Evolutionary conservation across 2,888 invertebrate species (phyloP), one percentile per base, ranked within the genome.

Genomic region (Clusia tigrina): DNA sequence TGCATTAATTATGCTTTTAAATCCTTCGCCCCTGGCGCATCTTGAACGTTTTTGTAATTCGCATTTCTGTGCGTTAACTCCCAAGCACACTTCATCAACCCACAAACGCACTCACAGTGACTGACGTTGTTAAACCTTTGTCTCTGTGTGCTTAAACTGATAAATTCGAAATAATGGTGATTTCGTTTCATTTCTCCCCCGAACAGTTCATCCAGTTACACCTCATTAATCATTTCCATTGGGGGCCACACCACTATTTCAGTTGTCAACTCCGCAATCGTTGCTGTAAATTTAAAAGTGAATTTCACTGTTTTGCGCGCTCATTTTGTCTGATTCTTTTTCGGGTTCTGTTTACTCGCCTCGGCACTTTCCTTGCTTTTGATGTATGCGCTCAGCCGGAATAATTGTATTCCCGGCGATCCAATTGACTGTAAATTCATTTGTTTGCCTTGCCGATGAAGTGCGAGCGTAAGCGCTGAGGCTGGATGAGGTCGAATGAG

Each of bases 351-450:
- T 42, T 42, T n/a, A n/a, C 12, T n/a, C n/a, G 3, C n/a, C n/a
- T 10, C 3, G 9, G 9, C n/a, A n/a, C 12, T 56, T 24, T 1
- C 10, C 23, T 42, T 42, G 42, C 23, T 54, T 57, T 60, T 54
- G 51, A 63, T 60, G 62, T 58, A 62, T 59, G 53, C 56, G 57
- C 26, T 67, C 62, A 64, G 53, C 63, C 62, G 63, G 54, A 64
- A 59, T 64, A 65, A 65, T 65, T 58, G 62, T 53, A 62, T 55
- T 54, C 22, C 12, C 12, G 5, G 20, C 55, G 22, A 62, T 55
- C 54, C 62, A 65, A 67, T 68, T 65, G 68, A 66, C 60, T 63
- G 62, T 62, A 67, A 67, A 65, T 67, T 66, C 58, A 62, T 65
- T 63, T 68, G 62, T 62, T 59, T 62, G 38, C 24, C 20, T 38